phyloP scores from a whole-genome alignment of 2,888 invertebrate species.

The Camptogramma bilineatum region DNA sequence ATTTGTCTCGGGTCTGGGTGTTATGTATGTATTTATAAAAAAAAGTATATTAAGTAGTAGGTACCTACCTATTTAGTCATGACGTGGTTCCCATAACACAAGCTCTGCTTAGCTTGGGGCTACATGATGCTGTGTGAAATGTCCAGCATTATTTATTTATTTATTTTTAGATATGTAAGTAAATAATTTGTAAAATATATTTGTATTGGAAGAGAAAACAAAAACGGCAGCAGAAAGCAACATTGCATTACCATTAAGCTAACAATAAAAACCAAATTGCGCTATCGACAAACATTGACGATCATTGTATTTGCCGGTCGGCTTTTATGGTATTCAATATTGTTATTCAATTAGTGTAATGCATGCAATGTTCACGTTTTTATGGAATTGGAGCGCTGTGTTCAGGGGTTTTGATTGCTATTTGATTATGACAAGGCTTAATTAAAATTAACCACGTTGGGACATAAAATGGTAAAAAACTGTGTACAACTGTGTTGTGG shows the following conservation, averaged over 20 bases:
- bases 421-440: slow-evolving; percentile 17
- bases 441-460: neutral
- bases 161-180: neutral
- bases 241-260: slow-evolving; percentile 35
- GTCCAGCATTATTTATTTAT: too few relatives aligned
- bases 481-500: neutral
- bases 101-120: too few relatives aligned
- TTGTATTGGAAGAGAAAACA: slow-evolving; percentile 10
- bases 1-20: too few relatives aligned
- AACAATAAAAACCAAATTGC: slow-evolving; percentile 32
- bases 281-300: slow-evolving; percentile 29
- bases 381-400: slow-evolving; percentile 14
- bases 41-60: too few relatives aligned
- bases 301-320: slow-evolving; percentile 28
- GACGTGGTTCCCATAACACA: too few relatives aligned
- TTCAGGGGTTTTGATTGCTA: slow-evolving; percentile 14
- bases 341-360: slow-evolving; percentile 33
- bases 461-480: neutral
- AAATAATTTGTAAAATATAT: neutral
- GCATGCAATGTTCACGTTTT: slow-evolving; percentile 13
- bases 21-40: too few relatives aligned
- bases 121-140: too few relatives aligned
- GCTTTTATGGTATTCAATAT: slow-evolving; percentile 29
- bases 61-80: too few relatives aligned
- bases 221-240: slow-evolving; percentile 31